Conservation (phyloP, 2,888 invertebrate species). For the Linnaemya vulpina region DNA sequence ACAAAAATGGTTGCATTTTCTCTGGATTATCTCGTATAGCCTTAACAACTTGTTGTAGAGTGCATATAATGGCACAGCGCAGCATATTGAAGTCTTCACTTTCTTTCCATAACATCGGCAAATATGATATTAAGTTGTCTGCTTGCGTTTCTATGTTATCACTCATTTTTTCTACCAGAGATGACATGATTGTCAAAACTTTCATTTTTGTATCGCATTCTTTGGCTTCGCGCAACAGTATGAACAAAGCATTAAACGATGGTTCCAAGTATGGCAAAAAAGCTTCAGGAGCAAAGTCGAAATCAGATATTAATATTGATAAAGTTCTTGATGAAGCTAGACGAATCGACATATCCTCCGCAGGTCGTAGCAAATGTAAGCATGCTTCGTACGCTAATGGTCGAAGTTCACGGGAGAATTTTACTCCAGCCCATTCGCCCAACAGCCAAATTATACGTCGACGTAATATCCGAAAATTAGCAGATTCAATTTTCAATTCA, state of each 20-base stretch:
- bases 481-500: slow-evolving; percentile 92
- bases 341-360: slow-evolving; percentile 94
- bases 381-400: slow-evolving; percentile 92
- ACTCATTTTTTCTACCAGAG: slow-evolving; percentile 93
- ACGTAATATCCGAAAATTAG: slow-evolving; percentile 92
- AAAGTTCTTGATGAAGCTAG: slow-evolving; percentile 93
- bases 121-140: slow-evolving; percentile 89
- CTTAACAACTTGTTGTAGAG: slow-evolving; percentile 91
- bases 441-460: slow-evolving; percentile 93
- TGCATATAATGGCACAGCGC: slow-evolving; percentile 94
- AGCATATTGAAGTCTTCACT: slow-evolving; percentile 95
- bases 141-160: slow-evolving; percentile 87
- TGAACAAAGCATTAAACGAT: slow-evolving; percentile 91
- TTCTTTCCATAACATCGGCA: slow-evolving; percentile 94
- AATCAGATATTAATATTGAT: slow-evolving; percentile 93
- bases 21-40: slow-evolving; percentile 86
- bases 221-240: slow-evolving; percentile 91
- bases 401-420: slow-evolving; percentile 90
- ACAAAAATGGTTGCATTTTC: slow-evolving; percentile 86
- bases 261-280: slow-evolving; percentile 93
- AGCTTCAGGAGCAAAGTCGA: slow-evolving; percentile 94
- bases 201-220: slow-evolving; percentile 99
- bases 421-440: slow-evolving; percentile 90
- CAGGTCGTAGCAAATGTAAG: slow-evolving; percentile 88
- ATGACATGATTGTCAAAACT: slow-evolving; percentile 94